Evolutionary conservation across 1,140 invertebrate species (phyloP), one percentile per base, ranked within the genome.

Genomic region (Drosophila auraria): DNA sequence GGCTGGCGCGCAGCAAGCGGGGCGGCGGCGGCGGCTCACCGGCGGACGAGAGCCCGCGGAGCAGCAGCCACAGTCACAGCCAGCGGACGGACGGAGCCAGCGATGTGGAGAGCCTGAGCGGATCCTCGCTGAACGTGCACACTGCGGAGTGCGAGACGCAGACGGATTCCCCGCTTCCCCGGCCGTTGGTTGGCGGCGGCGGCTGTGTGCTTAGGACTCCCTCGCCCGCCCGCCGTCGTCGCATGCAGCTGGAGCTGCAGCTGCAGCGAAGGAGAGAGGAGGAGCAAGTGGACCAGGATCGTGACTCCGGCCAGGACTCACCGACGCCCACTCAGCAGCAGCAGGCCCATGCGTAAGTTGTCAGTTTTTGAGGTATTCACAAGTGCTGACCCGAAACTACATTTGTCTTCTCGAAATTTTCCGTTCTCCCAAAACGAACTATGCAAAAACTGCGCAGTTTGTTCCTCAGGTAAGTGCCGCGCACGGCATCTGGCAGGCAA

Each of bases 381-480:
- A 66, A 75, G 23, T 53, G 45, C 70, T 51, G 38, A 64, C 15
- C 50, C 23, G 25, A 68, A 44, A 57, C 49, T 36, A 53, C 14
- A 49, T 73, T 63, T 57, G 5, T 70, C 58, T 61, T 75, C 61
- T 73, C 77, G 66, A 91, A 91, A 87, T 87, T 91, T 62, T 80
- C 69, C 47, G 82, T 90, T 74, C 40, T 23, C 17, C 36, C 33
- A 61, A 68, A 66, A 78, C 81, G 59, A 87, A 92, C 73, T 80
- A 92, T 92, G 91, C 91, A 92, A 82, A 92, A 92, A 91, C 69
- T 92, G 76, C 82, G 91, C 77, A 92, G 90, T 76, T 82, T 92
- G 78, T 92, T 92, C 75, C 75, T 86, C 25, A 92, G 80, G 91
- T 92, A 56, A 62, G 79, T 50, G 15, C 5, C 1, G 3, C 12